Evolutionary conservation across 2,113 vertebrate genomes (phyloP), one percentile per base, ranked within the genome.

Genomic region (Sphyrna mokarran): DNA sequence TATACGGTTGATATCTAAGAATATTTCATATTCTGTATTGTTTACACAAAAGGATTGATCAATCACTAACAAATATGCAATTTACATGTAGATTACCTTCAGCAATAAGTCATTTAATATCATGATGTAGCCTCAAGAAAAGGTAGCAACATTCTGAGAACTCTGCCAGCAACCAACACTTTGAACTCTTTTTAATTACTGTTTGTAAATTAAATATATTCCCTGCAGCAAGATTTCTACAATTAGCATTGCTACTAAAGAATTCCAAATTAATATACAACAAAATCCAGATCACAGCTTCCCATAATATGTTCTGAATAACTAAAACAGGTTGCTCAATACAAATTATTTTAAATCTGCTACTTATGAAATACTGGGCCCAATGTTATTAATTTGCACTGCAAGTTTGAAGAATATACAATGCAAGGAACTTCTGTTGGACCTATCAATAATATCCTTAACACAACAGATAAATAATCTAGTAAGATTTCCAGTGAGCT

Each of bases 31-130:
- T 95, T 95, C 94, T 95, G 69, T 54, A 54, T 54, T 48, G 94
- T 95, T 95, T 95, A 43, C 94, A 95, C 68, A 95, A 95, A 69
- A 69, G 93, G 94, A 95, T 95, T 95, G 94, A 95, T 95, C 94
- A 95, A 72, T 72, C 40, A 95, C 40, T 43, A 72, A 48, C 94
- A 95, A 54, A 95, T 72, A 76, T 95, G 97, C 98, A 97, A 99
- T 99, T 99, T 98, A 97, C 98, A 98, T 98, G 98, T 97, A 98
- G 96, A 97, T 96, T 97, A 97, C 98, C 98, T 97, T 97, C 96
- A 98, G 98, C 98, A 97, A 97, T 97, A 98, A 98, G 98, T 98
- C 98, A 98, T 98, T 98, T 98, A 98, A 98, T 98, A 97, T 98
- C 98, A 98, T 97, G 97, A 97, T 97, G 97, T 97, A 97, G 98